phyloP scores from a whole-genome alignment of 2,888 invertebrate species.

The Platynereis dumerilii region DNA sequence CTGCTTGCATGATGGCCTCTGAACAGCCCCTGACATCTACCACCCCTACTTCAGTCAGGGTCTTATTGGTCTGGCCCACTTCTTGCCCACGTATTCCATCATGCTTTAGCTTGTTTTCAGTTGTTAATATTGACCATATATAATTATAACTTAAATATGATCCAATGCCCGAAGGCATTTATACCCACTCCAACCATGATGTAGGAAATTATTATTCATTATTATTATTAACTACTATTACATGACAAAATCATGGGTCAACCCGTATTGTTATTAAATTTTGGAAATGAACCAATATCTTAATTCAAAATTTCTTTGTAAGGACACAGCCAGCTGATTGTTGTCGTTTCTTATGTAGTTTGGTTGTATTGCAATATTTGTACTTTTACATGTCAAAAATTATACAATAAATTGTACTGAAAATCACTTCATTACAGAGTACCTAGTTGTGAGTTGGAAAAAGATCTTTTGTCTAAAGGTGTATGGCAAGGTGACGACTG shows the following conservation, averaged over 20 bases:
- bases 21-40: no score
- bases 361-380: constrained; percentile 71
- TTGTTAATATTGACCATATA: constrained; percentile 20
- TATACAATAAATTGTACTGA: constrained; percentile 36
- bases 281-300: constrained; percentile 10
- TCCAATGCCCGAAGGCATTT: not conserved
- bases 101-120: constrained; percentile 27
- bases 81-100: constrained; percentile 26
- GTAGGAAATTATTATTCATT: constrained; percentile 5
- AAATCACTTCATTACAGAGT: constrained; percentile 14
- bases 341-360: constrained; percentile 48
- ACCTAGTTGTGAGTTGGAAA: no score
- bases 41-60: no score
- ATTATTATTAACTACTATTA: no score
- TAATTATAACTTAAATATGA: no score
- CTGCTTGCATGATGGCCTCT: no score
- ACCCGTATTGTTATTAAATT: not conserved
- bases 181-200: constrained; percentile 2
- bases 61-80: constrained; percentile 19
- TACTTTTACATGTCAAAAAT: constrained; percentile 70
- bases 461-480: no score
- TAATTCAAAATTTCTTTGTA: constrained; percentile 10
- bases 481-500: no score
- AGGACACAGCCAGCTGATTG: constrained; percentile 30
- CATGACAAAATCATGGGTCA: no score